A percentile compares a stretch with the other conserved stretches of the same genome.
Conservation (phyloP, 92 coral and sea anemone species). For the Actinostola sp. region DNA sequence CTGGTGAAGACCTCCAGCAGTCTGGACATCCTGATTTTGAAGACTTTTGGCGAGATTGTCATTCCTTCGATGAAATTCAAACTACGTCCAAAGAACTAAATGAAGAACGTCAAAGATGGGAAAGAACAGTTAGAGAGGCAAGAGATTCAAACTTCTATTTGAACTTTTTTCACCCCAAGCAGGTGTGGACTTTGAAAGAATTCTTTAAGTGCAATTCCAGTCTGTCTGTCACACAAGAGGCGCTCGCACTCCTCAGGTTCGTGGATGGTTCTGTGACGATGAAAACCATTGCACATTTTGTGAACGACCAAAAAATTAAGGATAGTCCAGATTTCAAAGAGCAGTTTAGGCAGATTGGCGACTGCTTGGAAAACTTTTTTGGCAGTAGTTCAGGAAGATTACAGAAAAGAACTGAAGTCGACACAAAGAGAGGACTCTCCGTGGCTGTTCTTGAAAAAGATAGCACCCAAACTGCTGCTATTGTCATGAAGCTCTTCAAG, state of each 20-base stretch:
- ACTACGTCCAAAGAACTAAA: slow-evolving; percentile 16
- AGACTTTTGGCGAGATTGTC: slow-evolving; percentile 34
- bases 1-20: slow-evolving; percentile 46
- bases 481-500: slow-evolving; percentile 55
- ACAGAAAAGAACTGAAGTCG: neutral
- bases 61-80: slow-evolving; percentile 43
- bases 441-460: slow-evolving; percentile 57
- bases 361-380: slow-evolving; percentile 20
- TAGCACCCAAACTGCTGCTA: slow-evolving; percentile 61
- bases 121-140: slow-evolving; percentile 20
- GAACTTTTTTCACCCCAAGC: slow-evolving; percentile 73
- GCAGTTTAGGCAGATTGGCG: slow-evolving; percentile 14
- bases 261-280: slow-evolving; percentile 56
- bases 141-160: slow-evolving; percentile 47
- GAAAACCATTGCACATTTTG: slow-evolving; percentile 38
- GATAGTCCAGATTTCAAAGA: neutral
- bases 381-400: neutral
- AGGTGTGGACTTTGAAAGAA: slow-evolving; percentile 60
- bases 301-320: neutral
- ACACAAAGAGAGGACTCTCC: slow-evolving; percentile 31
- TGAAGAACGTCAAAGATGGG: slow-evolving; percentile 45
- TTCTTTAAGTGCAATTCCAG: slow-evolving; percentile 41
- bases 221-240: slow-evolving; percentile 38
- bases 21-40: slow-evolving; percentile 63
- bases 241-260: slow-evolving; percentile 62